These are phyloP conservation scores for Chauna torquata DNA, from an alignment of 2,113 vertebrate genomes.

Conservation along the genomic window DNA sequence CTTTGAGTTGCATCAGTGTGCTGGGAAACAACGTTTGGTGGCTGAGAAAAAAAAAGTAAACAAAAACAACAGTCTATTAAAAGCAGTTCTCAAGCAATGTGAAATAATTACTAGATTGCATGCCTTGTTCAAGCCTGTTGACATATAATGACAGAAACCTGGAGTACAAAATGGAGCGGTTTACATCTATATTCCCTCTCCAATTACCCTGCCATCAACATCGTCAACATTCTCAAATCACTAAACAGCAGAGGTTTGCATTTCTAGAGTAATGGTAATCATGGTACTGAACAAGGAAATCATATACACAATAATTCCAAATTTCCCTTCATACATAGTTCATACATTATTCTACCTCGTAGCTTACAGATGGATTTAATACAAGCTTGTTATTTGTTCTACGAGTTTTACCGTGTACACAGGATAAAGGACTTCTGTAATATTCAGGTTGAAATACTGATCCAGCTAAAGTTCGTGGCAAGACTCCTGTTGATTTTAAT, in stretches of 20 bases:
- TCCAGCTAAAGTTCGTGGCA: not conserved
- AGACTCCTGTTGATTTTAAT: not conserved
- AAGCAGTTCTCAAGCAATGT: slow-evolving; percentile 10
- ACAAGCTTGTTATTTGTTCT: not conserved
- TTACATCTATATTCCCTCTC: not conserved
- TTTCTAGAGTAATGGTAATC: not conserved
- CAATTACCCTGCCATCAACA: not conserved
- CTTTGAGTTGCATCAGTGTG: not conserved
- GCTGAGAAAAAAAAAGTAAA: not conserved
- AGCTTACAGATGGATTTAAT: slow-evolving; percentile 29
- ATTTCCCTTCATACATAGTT: not conserved
- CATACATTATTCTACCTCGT: not conserved
- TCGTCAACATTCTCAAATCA: not conserved
- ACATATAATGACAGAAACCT: slow-evolving; percentile 17
- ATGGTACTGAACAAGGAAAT: not conserved
- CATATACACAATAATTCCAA: not conserved
- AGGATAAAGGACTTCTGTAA: not conserved
- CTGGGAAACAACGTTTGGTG: slow-evolving; percentile 20
- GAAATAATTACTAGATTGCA: slow-evolving; percentile 45
- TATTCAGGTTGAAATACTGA: not conserved
- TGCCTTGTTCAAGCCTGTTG: slow-evolving; percentile 18
- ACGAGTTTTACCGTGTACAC: not conserved
- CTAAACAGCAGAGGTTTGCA: not conserved
- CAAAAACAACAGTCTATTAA: slow-evolving; percentile 26
- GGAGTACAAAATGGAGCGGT: not conserved